Conservation (phyloP, 1,140 invertebrate species). For the Physella acuta region DNA sequence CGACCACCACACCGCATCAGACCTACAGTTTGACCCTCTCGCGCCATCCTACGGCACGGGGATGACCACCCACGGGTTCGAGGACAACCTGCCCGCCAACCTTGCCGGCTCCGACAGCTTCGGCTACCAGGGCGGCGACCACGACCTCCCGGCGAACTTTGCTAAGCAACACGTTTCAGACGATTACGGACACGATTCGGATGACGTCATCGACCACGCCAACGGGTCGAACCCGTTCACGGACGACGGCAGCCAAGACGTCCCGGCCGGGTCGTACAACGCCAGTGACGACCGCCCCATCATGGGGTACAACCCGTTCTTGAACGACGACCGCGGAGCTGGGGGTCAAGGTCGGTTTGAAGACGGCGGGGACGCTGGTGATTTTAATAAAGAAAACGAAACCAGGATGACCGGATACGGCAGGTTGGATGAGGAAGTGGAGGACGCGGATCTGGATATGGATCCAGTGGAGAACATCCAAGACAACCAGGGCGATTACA, state of each 20-base stretch:
- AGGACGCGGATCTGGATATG: not conserved
- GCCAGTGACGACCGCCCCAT: constrained; percentile 3
- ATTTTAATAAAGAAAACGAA: not conserved
- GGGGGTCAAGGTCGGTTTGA: not conserved
- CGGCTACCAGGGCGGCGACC: not conserved
- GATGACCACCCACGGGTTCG: not conserved
- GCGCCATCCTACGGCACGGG: not conserved
- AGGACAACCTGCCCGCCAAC: not conserved
- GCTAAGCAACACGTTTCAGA: not conserved
- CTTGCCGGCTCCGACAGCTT: not conserved
- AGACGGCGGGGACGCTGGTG: not conserved
- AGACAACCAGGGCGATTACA: too few relatives aligned
- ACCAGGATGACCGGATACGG: not conserved
- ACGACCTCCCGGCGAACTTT: constrained; percentile 15
- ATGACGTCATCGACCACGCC: not conserved
- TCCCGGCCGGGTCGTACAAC: not conserved
- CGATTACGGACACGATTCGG: not conserved
- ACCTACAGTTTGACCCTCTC: not conserved
- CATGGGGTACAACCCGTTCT: constrained; percentile 15
- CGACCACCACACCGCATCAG: not conserved
- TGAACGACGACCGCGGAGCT: not conserved
- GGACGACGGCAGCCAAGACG: not conserved
- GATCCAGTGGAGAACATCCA: not conserved
- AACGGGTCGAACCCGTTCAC: not conserved
- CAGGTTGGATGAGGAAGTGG: not conserved